Evolutionary conservation across 2,888 invertebrate species (phyloP), one percentile per base, ranked within the genome.

Genomic region (Dryocosmus kuriphilus): DNA sequence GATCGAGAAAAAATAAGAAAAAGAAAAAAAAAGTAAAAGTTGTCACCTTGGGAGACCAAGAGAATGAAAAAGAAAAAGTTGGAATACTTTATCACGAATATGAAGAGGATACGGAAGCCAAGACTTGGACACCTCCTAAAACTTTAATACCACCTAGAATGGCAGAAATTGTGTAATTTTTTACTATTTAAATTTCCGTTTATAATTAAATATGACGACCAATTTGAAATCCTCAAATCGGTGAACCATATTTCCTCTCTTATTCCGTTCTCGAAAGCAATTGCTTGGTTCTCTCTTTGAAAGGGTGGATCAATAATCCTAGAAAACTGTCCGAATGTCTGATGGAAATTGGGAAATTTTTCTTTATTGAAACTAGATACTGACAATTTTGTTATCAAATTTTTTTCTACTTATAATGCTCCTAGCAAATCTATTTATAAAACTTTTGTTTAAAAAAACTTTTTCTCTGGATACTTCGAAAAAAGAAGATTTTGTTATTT

Each of bases 71-170:
- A 38, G 35, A 24, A 16, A 30, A 46, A 27, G n/a, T 73, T 62
- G 32, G 75, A 24, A 57, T 74, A 9, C 41, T 76, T 41, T 86
- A 84, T 74, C 83, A 84, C 30, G 86, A 85, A 81, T 87, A 87
- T 60, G 85, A 86, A 57, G 82, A 85, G 46, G 85, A 87, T 38
- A 41, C 41, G 24, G 77, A 75, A 19, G 62, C 62, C 24, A 19
- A 27, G 14, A 73, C 61, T 41, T 67, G 60, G 19, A 41, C 32
- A 57, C 19, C 14, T 14, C 22, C 35, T 19, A 27, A 38, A 67
- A 41, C 27, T 73, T 60, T 14, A 73, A 73, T 38, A 11, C 41
- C 57, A 57, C 11, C 57, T 11, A 24, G 30, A 30, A 11, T 71
- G 19, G 30, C 46, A n/a, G 71, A 71, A 75, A 75, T 75, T 8